Evolutionary conservation across 2,113 vertebrate species (phyloP).

Genomic region (Zingel zingel): DNA sequence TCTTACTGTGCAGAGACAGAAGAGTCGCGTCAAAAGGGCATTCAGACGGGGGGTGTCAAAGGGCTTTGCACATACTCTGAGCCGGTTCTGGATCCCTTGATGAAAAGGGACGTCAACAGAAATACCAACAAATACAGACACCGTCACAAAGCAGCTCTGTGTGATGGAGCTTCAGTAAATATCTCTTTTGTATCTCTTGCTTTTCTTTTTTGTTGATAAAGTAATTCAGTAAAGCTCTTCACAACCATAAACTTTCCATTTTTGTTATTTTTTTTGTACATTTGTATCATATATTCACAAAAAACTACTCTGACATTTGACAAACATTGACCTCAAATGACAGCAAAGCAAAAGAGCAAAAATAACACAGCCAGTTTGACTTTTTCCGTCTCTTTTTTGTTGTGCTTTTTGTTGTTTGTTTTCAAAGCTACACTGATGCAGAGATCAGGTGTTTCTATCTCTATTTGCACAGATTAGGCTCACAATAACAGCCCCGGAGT

Average conservation of each 20-base stretch:
- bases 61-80: constrained; percentile 51
- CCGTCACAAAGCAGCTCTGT: constrained; percentile 72
- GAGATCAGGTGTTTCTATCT: constrained; percentile 45
- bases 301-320: constrained; percentile 84
- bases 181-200: constrained; percentile 71
- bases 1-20: constrained; percentile 37
- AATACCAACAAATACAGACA: constrained; percentile 75
- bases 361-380: constrained; percentile 73
- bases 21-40: constrained; percentile 15
- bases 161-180: constrained; percentile 36
- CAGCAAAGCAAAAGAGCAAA: constrained; percentile 80
- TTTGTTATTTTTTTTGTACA: constrained; percentile 73
- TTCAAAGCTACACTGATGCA: constrained; percentile 67
- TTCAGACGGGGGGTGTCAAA: constrained; percentile 12
- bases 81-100: constrained; percentile 43
- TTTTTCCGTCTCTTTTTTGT: constrained; percentile 60
- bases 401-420: constrained; percentile 81
- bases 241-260: constrained; percentile 81
- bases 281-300: constrained; percentile 82
- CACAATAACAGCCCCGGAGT: constrained; percentile 45
- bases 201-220: constrained; percentile 76
- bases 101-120: constrained; percentile 57
- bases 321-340: constrained; percentile 86
- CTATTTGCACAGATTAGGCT: constrained; percentile 53
- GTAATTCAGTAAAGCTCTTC: constrained; percentile 82